A percentile compares a stretch with the other conserved stretches of the same genome.
These are phyloP conservation scores for Mellilla xanthometata DNA, from an alignment of 2,888 invertebrate genomes.

Conservation along the genomic window DNA sequence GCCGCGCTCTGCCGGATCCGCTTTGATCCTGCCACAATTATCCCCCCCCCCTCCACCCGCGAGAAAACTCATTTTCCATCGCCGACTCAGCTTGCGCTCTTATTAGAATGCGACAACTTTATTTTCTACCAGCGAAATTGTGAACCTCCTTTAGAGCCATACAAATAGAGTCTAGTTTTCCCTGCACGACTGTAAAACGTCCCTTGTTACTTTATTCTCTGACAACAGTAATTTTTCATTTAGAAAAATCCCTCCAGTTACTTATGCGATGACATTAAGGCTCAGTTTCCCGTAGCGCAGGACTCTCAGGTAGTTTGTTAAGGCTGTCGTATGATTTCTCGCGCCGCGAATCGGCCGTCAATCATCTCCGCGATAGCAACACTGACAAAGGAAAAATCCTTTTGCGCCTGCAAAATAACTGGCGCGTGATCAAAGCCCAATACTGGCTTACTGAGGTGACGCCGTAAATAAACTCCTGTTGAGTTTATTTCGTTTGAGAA, in stretches of 20 bases:
- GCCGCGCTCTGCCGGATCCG: conserved; percentile 60
- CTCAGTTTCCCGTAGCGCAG: conserved; percentile 20
- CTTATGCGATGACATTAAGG: conserved; percentile 24
- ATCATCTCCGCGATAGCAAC: conserved; percentile 69
- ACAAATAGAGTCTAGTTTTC: conserved; percentile 34
- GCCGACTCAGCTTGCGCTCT: conserved; percentile 69
- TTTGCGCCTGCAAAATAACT: conserved; percentile 61
- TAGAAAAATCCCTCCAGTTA: conserved; percentile 2
- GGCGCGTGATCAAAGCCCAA: conserved; percentile 68
- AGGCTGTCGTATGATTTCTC: conserved; percentile 51
- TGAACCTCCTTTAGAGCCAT: not conserved
- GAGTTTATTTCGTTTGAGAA: conserved; percentile 65
- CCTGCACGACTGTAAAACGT: conserved; percentile 10
- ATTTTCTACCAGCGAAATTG: conserved; percentile 9
- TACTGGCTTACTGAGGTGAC: conserved; percentile 53
- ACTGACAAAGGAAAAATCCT: conserved; percentile 79
- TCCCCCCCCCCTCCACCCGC: conserved; percentile 47
- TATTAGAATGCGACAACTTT: conserved; percentile 59
- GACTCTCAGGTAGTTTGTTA: conserved; percentile 5
- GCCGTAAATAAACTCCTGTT: conserved; percentile 63
- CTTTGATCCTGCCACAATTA: conserved; percentile 72
- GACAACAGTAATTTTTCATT: conserved; percentile 25
- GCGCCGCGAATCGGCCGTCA: conserved; percentile 72
- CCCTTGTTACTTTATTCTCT: conserved; percentile 30
- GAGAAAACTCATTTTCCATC: conserved; percentile 81